Evolutionary conservation across 2,113 vertebrate species (phyloP).

Genomic region (Oncorhynchus mykiss): DNA sequence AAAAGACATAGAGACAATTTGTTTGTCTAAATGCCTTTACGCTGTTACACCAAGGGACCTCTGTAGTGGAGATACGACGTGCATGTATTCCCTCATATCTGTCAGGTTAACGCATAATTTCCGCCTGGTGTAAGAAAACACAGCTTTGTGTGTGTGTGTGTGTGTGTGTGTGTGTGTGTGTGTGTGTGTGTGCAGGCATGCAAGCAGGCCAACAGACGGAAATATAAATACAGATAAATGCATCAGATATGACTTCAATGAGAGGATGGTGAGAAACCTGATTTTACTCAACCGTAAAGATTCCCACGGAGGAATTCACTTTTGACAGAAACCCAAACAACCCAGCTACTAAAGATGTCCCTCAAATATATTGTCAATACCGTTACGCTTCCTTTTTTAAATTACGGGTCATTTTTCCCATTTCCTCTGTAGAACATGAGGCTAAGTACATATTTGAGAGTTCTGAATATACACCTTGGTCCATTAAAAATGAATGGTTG

Average conservation of each 20-base stretch:
- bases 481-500: not conserved
- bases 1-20: no score
- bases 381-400: not conserved
- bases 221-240: not conserved
- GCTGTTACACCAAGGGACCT: not conserved
- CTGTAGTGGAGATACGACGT: not conserved
- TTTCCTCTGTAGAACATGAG: not conserved
- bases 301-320: not conserved
- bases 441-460: slow-evolving; percentile 1
- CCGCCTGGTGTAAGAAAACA: not conserved
- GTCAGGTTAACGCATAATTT: not conserved
- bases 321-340: not conserved
- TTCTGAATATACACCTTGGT: not conserved
- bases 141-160: not conserved
- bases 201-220: not conserved
- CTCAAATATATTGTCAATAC: slow-evolving; percentile 2
- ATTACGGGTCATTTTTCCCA: not conserved
- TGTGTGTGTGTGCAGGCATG: not conserved
- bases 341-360: not conserved
- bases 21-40: not conserved
- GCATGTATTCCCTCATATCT: not conserved
- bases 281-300: not conserved
- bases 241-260: not conserved
- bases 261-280: no score
- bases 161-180: no score